phyloP scores from a whole-genome alignment of 2,797 vertebrate species.

The Merluccius polli region DNA sequence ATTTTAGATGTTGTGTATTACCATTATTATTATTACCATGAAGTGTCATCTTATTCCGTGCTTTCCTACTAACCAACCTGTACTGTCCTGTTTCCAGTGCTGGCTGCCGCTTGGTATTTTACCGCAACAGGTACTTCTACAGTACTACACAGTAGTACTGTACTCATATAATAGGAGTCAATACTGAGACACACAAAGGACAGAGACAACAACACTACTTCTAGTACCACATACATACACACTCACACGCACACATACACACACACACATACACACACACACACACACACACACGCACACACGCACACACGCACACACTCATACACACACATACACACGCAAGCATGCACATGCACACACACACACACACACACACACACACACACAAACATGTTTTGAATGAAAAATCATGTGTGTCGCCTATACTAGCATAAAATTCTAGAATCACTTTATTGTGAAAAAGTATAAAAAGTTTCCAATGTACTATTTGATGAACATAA shows the following conservation, averaged over 20 bases:
- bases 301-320: too few relatives aligned
- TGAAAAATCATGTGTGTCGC: too few relatives aligned
- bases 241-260: neutral
- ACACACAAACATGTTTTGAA: too few relatives aligned
- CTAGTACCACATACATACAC: neutral
- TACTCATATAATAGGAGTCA: neutral
- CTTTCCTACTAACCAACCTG: neutral
- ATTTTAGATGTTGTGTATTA: neutral
- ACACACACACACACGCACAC: neutral
- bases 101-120: constrained; percentile 45
- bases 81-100: constrained; percentile 42
- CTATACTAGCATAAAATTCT: too few relatives aligned
- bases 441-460: too few relatives aligned
- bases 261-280: neutral
- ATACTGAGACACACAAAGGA: too few relatives aligned
- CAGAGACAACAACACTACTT: too few relatives aligned
- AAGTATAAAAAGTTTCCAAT: too few relatives aligned
- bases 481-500: too few relatives aligned
- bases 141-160: neutral
- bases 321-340: too few relatives aligned
- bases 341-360: too few relatives aligned
- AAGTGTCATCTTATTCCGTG: neutral
- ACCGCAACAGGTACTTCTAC: constrained; percentile 28
- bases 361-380: too few relatives aligned
- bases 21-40: neutral